Evolutionary conservation across 2,797 vertebrate genomes (phyloP).

Genomic region (Leptatherina wallacei): DNA sequence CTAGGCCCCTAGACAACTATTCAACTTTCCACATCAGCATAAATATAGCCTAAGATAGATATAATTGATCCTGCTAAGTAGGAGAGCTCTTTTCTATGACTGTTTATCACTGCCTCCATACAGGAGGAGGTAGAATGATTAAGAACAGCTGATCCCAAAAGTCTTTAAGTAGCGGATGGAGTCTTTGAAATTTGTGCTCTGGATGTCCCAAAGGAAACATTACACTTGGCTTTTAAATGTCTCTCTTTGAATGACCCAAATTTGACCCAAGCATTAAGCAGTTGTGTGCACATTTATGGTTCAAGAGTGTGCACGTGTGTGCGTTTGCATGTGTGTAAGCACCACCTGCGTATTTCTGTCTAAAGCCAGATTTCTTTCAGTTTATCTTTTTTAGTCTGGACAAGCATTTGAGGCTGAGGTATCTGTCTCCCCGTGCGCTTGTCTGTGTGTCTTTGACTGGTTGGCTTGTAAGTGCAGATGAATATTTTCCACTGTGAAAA

Average conservation of each 20-base stretch:
- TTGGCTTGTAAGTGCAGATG: constrained; percentile 41
- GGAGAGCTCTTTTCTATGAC: background rate
- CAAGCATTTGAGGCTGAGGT: constrained; percentile 36
- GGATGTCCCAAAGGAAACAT: constrained; percentile 51
- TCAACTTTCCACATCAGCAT: background rate
- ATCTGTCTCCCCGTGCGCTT: constrained; percentile 35
- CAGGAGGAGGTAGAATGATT: constrained; percentile 9
- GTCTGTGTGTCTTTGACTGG: constrained; percentile 40
- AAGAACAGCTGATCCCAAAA: constrained; percentile 43
- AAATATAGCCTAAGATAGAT: too few relatives aligned
- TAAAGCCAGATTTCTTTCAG: constrained; percentile 40
- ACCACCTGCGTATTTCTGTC: constrained; percentile 33
- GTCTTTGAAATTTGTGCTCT: constrained; percentile 32
- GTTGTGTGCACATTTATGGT: constrained; percentile 27
- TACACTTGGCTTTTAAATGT: constrained; percentile 49
- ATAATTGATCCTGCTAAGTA: background rate
- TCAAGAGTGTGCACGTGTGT: constrained; percentile 7
- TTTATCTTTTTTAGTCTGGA: constrained; percentile 56
- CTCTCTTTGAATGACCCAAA: constrained; percentile 46
- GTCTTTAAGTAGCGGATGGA: constrained; percentile 28
- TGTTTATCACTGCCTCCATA: constrained; percentile 22
- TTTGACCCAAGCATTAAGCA: constrained; percentile 51
- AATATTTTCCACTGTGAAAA: constrained; percentile 71
- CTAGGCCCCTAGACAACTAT: background rate
- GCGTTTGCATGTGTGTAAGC: constrained; percentile 17